A percentile compares a stretch with the other conserved stretches of the same genome.
phyloP scores from a whole-genome alignment of 2,888 invertebrate species.

The Ochropleura plecta region DNA sequence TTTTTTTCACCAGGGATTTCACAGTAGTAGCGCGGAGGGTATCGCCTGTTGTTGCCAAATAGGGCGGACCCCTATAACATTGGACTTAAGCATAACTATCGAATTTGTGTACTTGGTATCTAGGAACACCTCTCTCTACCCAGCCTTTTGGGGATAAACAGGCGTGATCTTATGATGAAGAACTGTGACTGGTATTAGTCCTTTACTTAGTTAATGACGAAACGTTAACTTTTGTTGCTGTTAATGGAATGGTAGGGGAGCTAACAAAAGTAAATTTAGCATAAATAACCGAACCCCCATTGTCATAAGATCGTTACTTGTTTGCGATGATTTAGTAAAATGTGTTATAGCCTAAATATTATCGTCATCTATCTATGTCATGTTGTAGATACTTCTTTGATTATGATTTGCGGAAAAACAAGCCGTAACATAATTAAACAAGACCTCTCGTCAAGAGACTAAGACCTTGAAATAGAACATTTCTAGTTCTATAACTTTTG shows the following conservation, averaged over 20 bases:
- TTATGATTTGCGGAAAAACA: slow-evolving; percentile 7
- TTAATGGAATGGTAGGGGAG: background rate
- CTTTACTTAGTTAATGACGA: slow-evolving; percentile 1
- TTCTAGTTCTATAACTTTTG: no score
- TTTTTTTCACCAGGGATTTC: background rate
- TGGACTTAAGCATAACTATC: background rate
- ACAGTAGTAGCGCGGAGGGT: no score
- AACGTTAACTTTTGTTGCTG: background rate
- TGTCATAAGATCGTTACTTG: background rate
- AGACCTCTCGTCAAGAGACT: no score
- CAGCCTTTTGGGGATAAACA: background rate
- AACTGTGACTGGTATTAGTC: background rate
- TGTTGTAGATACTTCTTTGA: slow-evolving; percentile 14
- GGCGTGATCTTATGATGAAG: background rate
- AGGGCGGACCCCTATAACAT: background rate
- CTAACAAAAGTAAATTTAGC: background rate
- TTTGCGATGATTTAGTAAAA: slow-evolving; percentile 4
- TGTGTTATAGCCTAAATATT: background rate
- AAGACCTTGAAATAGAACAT: no score
- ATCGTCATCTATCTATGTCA: slow-evolving; percentile 19
- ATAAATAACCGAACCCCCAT: slow-evolving; percentile 6
- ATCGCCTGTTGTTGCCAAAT: background rate
- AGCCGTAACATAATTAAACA: no score
- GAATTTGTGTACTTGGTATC: background rate
- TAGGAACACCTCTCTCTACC: background rate